Base-by-base conservation (phyloP, 1,140 invertebrate genomes). In the Drosophila pectinifera region DNA sequence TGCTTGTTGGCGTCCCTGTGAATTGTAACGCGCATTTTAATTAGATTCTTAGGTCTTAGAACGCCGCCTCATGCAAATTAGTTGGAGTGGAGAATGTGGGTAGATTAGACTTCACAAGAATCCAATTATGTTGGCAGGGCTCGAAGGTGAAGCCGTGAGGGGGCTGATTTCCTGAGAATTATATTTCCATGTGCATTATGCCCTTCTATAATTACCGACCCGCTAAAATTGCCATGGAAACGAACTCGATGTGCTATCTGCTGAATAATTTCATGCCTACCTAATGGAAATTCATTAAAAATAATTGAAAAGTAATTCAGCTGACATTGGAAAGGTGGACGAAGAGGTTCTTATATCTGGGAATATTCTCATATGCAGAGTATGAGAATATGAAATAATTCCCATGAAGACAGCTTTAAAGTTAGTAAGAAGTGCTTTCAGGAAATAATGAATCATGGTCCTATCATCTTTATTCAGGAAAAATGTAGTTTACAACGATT, bases 1-100 rank as follows among this genome's bases (percentile, higher is more conserved):
- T 48, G 51, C 34, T 56, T 59, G 57, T 64, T 76, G 22, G 46
- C 51, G 8, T 34, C 16, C n/a, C 54, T 80, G 78, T 70, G 78
- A 81, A 81, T 81, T 76, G 78, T 81, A 81, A 81, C 78, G 78
- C 78, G 80, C 69, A 82, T 82, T 82, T 83, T 82, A 82, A 82
- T 82, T 82, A 83, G 80, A 73, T 73, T 65, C 59, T 28, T 68
- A 20, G 59, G 45, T 46, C 28, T 65, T 39, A 42, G 59, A 68
- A 65, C 64, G 34, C 45, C 56, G 18, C 14, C 48, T 46, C 34
- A 70, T 70, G 63, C 48, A 70, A 68, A 70, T 70, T 70, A 53
- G 63, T 65, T 46, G 3, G n/a, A 65, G 65, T 14, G 22, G 39
- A 56, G 41, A 55, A 70, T 64, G 67, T 70, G 67, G 67, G 62